Conservation (phyloP, 2,888 invertebrate species). For the Oligia fasciuncula region DNA sequence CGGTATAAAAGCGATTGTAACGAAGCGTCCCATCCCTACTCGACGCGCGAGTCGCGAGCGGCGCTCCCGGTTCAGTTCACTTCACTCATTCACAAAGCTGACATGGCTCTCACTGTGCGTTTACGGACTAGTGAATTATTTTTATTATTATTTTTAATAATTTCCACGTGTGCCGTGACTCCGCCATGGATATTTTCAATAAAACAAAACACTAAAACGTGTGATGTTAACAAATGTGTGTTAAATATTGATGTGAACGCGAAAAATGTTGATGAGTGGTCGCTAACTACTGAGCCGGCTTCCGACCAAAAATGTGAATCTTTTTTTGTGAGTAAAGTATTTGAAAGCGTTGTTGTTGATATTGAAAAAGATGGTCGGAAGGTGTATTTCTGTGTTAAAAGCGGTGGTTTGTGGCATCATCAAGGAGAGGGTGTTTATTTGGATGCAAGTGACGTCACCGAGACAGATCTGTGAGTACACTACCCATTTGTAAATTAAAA, state of each 20-base stretch:
- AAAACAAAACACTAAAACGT: conserved; percentile 75
- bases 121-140: conserved; percentile 87
- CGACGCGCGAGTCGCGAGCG: conserved; percentile 55
- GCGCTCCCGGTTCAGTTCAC: conserved; percentile 58
- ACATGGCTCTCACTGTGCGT: conserved; percentile 78
- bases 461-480: conserved; percentile 75
- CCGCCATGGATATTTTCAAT: conserved; percentile 87
- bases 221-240: conserved; percentile 79
- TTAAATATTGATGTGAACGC: conserved; percentile 80
- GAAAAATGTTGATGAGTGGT: conserved; percentile 77
- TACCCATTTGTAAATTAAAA: conserved; percentile 49
- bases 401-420: conserved; percentile 80
- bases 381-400: conserved; percentile 83
- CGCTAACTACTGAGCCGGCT: conserved; percentile 80
- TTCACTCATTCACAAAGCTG: conserved; percentile 66
- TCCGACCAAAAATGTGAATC: conserved; percentile 69
- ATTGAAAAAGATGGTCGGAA: conserved; percentile 73
- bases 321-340: conserved; percentile 68
- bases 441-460: conserved; percentile 85
- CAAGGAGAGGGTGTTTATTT: conserved; percentile 84
- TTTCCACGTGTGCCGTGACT: conserved; percentile 77
- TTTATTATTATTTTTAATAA: conserved; percentile 85
- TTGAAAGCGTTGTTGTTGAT: conserved; percentile 70
- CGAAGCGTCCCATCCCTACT: conserved; percentile 66
- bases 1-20: conserved; percentile 64